Evolutionary conservation across 2,888 invertebrate species (phyloP).

Genomic region (Rhodophaea formosa): DNA sequence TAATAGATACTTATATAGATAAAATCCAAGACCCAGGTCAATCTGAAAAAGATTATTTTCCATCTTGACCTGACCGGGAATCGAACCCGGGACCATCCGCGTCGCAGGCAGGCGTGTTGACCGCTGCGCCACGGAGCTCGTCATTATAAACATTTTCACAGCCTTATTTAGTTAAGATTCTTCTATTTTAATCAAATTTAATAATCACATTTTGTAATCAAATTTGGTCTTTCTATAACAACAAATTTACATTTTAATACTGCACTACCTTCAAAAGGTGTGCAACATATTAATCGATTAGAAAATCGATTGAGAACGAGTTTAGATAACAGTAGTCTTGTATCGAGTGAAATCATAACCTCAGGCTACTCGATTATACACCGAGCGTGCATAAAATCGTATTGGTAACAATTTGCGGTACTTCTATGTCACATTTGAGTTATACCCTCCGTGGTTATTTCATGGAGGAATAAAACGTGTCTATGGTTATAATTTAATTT

Average conservation of each 20-base stretch:
- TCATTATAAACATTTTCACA: no score
- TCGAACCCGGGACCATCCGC: no score
- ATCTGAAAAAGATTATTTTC: no score
- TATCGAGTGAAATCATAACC: slow-evolving; percentile 9
- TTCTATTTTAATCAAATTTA: no score
- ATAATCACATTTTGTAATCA: no score
- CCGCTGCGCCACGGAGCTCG: no score
- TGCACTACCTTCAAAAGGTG: neutral
- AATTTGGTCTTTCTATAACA: no score
- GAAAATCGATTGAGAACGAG: slow-evolving; percentile 8
- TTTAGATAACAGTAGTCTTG: slow-evolving; percentile 12
- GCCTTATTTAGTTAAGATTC: no score
- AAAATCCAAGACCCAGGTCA: no score
- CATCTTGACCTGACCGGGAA: no score
- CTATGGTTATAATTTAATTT: neutral
- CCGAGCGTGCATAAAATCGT: slow-evolving; percentile 5
- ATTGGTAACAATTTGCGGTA: slow-evolving; percentile 4
- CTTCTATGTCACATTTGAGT: neutral
- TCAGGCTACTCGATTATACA: slow-evolving; percentile 14
- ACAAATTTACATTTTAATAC: neutral
- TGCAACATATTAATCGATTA: neutral
- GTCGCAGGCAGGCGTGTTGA: no score
- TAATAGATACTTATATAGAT: no score
- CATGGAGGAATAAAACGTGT: neutral
- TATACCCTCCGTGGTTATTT: neutral